Evolutionary conservation across 2,888 invertebrate species (phyloP).

Genomic region (Adelphocoris suturalis): DNA sequence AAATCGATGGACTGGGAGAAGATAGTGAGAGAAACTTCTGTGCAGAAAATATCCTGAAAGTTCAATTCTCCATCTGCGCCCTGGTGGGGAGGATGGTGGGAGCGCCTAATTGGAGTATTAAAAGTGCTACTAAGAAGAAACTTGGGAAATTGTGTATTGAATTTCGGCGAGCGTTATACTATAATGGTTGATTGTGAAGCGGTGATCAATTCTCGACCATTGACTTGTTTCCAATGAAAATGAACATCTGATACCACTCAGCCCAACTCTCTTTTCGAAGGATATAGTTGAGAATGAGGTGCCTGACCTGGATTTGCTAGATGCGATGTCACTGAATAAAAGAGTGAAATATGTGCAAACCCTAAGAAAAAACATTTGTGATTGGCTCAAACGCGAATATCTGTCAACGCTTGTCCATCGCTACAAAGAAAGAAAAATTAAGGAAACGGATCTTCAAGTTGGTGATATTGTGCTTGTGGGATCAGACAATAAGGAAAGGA

Average conservation of each 20-base stretch:
- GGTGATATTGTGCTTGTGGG: not conserved
- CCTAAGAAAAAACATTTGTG: not conserved
- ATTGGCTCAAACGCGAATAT: not conserved
- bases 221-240: slow-evolving; percentile 46
- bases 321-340: slow-evolving; percentile 70
- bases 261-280: slow-evolving; percentile 66
- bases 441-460: not conserved
- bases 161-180: too few species aligned
- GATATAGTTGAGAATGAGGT: not conserved
- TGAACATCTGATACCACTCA: slow-evolving; percentile 62
- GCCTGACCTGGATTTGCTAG: slow-evolving; percentile 47
- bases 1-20: too few species aligned
- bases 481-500: not conserved
- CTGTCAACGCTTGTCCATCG: not conserved
- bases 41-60: too few species aligned
- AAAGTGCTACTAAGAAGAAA: too few species aligned
- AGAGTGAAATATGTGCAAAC: slow-evolving; percentile 3
- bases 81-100: too few species aligned
- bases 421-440: not conserved
- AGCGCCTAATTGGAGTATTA: too few species aligned
- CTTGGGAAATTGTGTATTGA: too few species aligned
- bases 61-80: too few species aligned
- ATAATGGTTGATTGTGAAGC: too few species aligned
- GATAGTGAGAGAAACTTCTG: too few species aligned
- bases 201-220: too few species aligned